Evolutionary conservation across 2,113 vertebrate species (phyloP).

Genomic region (Myrmophylax atrothorax): DNA sequence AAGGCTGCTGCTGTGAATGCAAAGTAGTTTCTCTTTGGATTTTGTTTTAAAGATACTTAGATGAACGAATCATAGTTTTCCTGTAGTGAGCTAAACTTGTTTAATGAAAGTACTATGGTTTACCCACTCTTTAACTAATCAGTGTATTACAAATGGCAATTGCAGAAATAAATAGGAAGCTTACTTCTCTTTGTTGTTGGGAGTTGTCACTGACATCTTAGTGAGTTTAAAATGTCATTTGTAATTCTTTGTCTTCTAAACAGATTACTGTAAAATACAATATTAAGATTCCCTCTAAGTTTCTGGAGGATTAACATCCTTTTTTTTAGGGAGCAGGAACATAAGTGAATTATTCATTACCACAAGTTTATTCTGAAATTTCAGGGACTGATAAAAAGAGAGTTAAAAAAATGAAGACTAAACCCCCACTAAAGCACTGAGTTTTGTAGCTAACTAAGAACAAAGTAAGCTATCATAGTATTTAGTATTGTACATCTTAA

Average conservation of each 20-base stretch:
- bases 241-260: constrained; percentile 46
- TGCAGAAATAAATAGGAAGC: background rate
- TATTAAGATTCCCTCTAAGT: constrained; percentile 32
- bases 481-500: background rate
- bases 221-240: constrained; percentile 38
- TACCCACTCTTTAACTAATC: background rate
- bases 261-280: constrained; percentile 44
- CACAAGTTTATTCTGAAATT: background rate
- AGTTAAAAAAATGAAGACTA: background rate
- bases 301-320: constrained; percentile 23
- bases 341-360: background rate
- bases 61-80: background rate
- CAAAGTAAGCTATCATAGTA: background rate
- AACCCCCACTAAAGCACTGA: background rate
- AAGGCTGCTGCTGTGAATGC: background rate
- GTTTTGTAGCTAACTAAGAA: background rate
- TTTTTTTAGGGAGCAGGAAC: background rate
- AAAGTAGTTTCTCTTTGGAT: background rate
- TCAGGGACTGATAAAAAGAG: background rate
- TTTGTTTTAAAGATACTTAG: background rate
- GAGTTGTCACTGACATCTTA: background rate
- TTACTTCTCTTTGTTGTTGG: background rate
- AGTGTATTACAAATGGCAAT: background rate
- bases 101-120: background rate
- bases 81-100: background rate